phyloP scores from a whole-genome alignment of 1,140 invertebrate species.

The Streblospio benedicti region DNA sequence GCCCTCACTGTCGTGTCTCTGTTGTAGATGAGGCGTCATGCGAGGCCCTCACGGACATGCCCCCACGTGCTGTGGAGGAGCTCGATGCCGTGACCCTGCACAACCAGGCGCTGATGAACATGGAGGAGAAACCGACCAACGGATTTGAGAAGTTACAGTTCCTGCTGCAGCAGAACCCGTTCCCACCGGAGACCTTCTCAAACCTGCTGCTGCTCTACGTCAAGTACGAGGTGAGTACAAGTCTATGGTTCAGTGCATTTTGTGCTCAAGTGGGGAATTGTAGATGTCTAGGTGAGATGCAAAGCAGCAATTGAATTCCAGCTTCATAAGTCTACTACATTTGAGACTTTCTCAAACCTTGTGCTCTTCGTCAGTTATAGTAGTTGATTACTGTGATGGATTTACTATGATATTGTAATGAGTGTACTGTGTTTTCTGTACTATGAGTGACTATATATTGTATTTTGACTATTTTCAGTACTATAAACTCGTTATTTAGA shows the following conservation, averaged over 20 bases:
- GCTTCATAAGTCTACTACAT: no score
- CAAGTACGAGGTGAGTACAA: conserved; percentile 68
- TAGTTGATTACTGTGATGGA: no score
- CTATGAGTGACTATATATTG: no score
- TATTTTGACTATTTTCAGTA: no score
- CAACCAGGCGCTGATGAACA: conserved; percentile 93
- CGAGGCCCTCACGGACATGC: conserved; percentile 95
- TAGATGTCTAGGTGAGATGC: no score
- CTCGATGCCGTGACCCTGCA: conserved; percentile 95
- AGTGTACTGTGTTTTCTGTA: no score
- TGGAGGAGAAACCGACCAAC: conserved; percentile 77
- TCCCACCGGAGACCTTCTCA: conserved; percentile 94
- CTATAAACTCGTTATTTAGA: no score
- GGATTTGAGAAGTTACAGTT: conserved; percentile 97
- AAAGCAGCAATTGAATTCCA: no score
- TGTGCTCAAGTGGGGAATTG: not conserved
- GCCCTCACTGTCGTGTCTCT: not conserved
- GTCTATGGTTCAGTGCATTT: not conserved
- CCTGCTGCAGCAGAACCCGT: conserved; percentile 82
- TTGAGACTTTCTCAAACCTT: no score
- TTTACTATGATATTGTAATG: no score
- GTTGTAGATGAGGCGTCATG: conserved; percentile 54
- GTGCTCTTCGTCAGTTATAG: no score
- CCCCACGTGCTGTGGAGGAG: conserved; percentile 88
- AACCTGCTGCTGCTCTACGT: conserved; percentile 90